Base-by-base conservation (phyloP, 2,888 invertebrate species). In the Limnephilus lunatus region DNA sequence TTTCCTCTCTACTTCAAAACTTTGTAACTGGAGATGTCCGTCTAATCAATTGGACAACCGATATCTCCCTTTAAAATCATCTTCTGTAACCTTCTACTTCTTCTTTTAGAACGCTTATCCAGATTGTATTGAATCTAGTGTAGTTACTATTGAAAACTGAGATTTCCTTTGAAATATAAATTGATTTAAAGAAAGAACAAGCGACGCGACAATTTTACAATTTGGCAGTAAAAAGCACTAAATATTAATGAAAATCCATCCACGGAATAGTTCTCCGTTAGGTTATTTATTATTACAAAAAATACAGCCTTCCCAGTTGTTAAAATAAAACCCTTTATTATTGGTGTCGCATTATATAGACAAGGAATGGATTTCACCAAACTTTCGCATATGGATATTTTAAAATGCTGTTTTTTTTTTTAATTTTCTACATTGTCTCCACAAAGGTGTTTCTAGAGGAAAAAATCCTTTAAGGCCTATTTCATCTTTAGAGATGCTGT, bases 311-410 rank as follows among this genome's bases (percentile, higher is more conserved):
- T 83, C 7, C 82, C 9, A 31, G 32, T 15, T 32, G 68, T 68
- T 68, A 68, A 68, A 68, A 68, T 68, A 83, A 83, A 83, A 32
- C 32, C 82, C 82, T 83, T 82, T 31, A 82, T 82, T 82, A 32
- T 82, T 32, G 82, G 7, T 9, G n/a, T 32, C 82, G 7, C 32
- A 32, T 83, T 83, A 82, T 68, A 68, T 68, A 68, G 68, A 68
- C 12, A 19, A 7, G 82, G 32, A 12, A 7, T 14, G 82, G 14
- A 32, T 25, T 68, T n/a, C 32, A 83, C 82, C 1, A 7, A 83
- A 83, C 82, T 83, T 83, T 83, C 82, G 31, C 15, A 2, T 15
- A 83, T 7, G 25, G 5, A 44, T 44, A 44, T 12, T 44, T 44
- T 44, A 44, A 44, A 44, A 12, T 39, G 39, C 39, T 12, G 11